Evolutionary conservation across 1,140 invertebrate species (phyloP).

Genomic region (Halotydeus destructor): DNA sequence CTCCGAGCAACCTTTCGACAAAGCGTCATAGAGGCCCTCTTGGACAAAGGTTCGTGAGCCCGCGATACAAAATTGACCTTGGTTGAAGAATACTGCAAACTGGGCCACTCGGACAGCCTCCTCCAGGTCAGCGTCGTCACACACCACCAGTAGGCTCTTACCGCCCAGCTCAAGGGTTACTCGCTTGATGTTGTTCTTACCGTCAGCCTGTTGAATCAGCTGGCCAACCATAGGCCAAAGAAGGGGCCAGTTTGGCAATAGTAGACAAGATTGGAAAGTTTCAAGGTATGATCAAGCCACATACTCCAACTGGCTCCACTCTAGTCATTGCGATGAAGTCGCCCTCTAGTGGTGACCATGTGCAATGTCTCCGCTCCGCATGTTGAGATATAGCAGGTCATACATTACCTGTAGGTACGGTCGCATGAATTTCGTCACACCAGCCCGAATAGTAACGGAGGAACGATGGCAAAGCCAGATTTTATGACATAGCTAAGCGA

Average conservation of each 20-base stretch:
- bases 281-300: slow-evolving; percentile 31
- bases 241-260: no score
- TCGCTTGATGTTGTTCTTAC: slow-evolving; percentile 53
- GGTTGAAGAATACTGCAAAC: slow-evolving; percentile 53
- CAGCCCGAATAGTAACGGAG: no score
- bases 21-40: slow-evolving; percentile 69
- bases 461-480: no score
- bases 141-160: slow-evolving; percentile 33
- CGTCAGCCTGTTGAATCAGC: slow-evolving; percentile 47
- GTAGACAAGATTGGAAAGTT: slow-evolving; percentile 36
- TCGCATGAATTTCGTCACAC: no score
- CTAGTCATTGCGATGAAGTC: slow-evolving; percentile 29
- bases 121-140: slow-evolving; percentile 33
- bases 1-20: slow-evolving; percentile 60
- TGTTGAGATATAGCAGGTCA: no score
- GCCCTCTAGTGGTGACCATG: slow-evolving; percentile 26
- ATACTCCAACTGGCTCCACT: slow-evolving; percentile 32
- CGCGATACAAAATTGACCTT: slow-evolving; percentile 53
- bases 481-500: no score
- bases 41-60: slow-evolving; percentile 71
- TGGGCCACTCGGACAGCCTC: slow-evolving; percentile 55
- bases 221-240: slow-evolving; percentile 42
- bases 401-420: no score
- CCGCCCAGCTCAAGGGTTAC: slow-evolving; percentile 73
- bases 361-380: no score